Evolutionary conservation across 1,140 invertebrate species (phyloP).

Genomic region (Phymorhynchus buccinoides): DNA sequence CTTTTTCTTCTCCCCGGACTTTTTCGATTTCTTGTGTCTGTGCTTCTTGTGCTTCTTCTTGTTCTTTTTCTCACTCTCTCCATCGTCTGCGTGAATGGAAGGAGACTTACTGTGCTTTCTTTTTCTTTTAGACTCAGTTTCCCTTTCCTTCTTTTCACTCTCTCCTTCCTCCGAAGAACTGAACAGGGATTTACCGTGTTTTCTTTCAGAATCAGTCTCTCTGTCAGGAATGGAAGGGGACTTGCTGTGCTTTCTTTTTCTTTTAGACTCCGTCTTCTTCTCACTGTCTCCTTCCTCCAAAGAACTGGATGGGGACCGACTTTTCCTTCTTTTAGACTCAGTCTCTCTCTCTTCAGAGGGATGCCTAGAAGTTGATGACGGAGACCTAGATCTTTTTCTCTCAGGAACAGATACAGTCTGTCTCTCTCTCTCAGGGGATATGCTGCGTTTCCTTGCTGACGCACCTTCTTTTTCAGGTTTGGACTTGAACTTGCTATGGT

Average conservation of each 20-base stretch:
- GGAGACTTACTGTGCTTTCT: neutral
- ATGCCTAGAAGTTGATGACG: too few species aligned
- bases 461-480: too few species aligned
- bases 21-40: slow-evolving; percentile 37
- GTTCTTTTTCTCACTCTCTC: neutral
- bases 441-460: too few species aligned
- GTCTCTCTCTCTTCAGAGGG: too few species aligned
- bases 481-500: neutral
- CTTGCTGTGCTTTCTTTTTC: neutral
- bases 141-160: neutral
- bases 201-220: too few species aligned
- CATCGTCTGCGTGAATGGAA: neutral
- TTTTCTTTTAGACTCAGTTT: neutral
- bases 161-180: slow-evolving; percentile 7
- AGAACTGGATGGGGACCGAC: too few species aligned
- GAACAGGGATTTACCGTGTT: too few species aligned
- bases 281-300: neutral
- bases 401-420: too few species aligned
- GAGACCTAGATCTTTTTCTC: too few species aligned
- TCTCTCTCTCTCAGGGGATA: too few species aligned
- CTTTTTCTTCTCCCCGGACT: slow-evolving; percentile 24
- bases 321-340: too few species aligned
- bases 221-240: neutral
- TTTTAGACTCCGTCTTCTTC: neutral
- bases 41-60: slow-evolving; percentile 3